These are phyloP conservation scores for Syncerus caffer DNA, from an alignment of 2,797 vertebrate species.

Conservation along the genomic window DNA sequence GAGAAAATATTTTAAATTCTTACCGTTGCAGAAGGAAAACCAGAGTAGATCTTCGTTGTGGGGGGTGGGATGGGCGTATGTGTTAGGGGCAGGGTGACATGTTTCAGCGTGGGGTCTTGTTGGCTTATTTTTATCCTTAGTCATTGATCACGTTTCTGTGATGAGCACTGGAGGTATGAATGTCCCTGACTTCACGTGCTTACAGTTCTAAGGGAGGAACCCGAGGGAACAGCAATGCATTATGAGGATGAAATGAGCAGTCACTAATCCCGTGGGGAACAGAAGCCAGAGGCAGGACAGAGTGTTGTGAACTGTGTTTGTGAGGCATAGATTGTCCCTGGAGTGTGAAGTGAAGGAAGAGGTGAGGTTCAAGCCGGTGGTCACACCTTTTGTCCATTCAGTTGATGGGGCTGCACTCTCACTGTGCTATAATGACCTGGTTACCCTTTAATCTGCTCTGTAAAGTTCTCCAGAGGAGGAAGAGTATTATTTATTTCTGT, in stretches of 20 bases:
- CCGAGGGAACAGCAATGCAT: neutral
- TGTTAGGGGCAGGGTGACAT: neutral
- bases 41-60: neutral
- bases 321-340: neutral
- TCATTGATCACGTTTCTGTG: neutral
- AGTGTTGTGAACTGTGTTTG: neutral
- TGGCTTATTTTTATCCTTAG: neutral
- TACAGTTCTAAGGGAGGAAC: neutral
- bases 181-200: neutral
- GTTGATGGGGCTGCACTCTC: neutral
- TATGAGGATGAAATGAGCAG: neutral
- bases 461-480: neutral
- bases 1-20: conserved; percentile 61
- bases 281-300: neutral
- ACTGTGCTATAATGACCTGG: neutral
- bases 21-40: neutral
- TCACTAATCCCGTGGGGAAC: neutral
- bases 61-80: no score
- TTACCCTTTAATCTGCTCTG: neutral
- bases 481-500: neutral
- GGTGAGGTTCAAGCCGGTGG: neutral
- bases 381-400: neutral
- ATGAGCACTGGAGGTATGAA: neutral
- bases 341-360: neutral
- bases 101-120: neutral